Conservation (phyloP, 2,797 vertebrate genomes). For the Poeciliopsis presidionis region DNA sequence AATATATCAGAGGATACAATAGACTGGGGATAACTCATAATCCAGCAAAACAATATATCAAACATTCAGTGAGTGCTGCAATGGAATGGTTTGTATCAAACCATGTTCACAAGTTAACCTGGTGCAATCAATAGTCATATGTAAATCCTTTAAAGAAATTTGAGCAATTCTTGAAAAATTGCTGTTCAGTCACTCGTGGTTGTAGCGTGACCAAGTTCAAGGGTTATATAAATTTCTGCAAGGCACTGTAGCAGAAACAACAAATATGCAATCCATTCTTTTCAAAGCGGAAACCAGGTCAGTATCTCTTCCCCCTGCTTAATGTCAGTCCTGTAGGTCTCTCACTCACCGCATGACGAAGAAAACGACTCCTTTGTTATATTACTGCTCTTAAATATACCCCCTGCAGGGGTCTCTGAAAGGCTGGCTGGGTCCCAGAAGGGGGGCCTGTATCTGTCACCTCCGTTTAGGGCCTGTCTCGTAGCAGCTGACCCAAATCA, state of each 20-base stretch:
- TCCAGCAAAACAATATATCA: not conserved
- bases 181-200: not conserved
- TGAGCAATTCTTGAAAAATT: not conserved
- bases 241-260: not conserved
- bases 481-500: conserved; percentile 74
- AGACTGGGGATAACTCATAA: not conserved
- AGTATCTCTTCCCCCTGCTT: conserved; percentile 9
- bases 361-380: conserved; percentile 52
- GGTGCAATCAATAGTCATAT: not conserved
- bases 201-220: not conserved
- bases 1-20: not conserved
- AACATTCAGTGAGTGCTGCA: not conserved
- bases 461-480: conserved; percentile 71
- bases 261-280: not conserved
- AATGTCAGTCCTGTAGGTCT: conserved; percentile 17
- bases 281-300: conserved; percentile 31
- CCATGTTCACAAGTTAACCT: not conserved
- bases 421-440: conserved; percentile 53
- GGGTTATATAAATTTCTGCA: not conserved
- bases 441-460: conserved; percentile 73
- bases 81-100: not conserved
- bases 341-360: conserved; percentile 27
- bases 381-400: conserved; percentile 36
- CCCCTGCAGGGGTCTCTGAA: conserved; percentile 46
- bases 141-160: not conserved